Evolutionary conservation across 2,888 invertebrate species (phyloP), one percentile per base, ranked within the genome.

Genomic region (Drosophila greeni): DNA sequence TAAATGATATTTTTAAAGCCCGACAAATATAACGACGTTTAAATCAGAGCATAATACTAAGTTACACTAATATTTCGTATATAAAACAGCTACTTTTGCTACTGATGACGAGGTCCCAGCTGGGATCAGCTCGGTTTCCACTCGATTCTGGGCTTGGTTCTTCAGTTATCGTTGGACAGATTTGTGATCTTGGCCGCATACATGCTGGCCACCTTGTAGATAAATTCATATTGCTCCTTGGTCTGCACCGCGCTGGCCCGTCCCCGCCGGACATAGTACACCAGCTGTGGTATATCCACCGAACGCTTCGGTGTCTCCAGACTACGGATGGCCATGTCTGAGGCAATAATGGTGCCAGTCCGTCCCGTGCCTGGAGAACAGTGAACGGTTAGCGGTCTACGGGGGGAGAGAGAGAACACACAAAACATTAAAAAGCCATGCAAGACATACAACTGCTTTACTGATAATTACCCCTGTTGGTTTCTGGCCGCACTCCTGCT

Each of bases 361-460:
- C 97, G 92, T 0, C 97, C 97, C 45, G 97, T 97, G 74, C 97
- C 95, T 60, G 96, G 95, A 87, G 97, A 95, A 90, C 96, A 96
- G 88, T 95, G 94, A 70, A 95, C 92, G 74, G 95, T 92, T 84
- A 95, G 92, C 52, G 96, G 94, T 37, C 94, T 94, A 86, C 59
- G 52, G 14, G 34, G 9, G 36, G 18, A n/a, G 36, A 36, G 16
- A 36, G 8, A 23, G 12, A 11, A 65, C 42, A 70, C 72, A 75
- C 31, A 74, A 11, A 49, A 69, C 70, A 59, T 78, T 66, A 51
- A 74, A 74, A 56, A 59, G 42, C 57, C 73, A 76, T 73, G 65
- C 78, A 70, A 34, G 49, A 53, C 47, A n/a, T n/a, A 55, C 29
- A 48, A 29, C 24, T 62, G 59, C 61, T 49, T 40, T 59, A 20